A percentile compares a stretch with the other conserved stretches of the same genome.
phyloP scores from a whole-genome alignment of 2,113 vertebrate genomes.

The Sterna hirundo region DNA sequence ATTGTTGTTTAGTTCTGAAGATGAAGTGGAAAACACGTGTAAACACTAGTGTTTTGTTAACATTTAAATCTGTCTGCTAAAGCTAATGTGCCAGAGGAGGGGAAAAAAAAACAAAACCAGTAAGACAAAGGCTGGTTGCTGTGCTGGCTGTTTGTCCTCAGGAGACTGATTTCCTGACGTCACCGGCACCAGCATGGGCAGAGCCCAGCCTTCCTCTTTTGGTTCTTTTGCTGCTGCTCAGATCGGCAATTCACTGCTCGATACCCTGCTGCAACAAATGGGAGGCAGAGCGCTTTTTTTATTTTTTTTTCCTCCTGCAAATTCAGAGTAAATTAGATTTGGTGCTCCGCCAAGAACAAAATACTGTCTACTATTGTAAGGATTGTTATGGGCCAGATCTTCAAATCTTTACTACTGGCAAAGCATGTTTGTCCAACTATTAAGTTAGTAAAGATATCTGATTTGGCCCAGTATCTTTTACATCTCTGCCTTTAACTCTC shows the following conservation, averaged over 20 bases:
- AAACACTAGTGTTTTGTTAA: conserved; percentile 7
- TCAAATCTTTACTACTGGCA: conserved; percentile 17
- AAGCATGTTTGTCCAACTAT: conserved; percentile 24
- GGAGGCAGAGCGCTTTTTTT: neutral
- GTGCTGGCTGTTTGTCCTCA: conserved; percentile 24
- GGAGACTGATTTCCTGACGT: conserved; percentile 23
- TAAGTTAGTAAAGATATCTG: conserved; percentile 22
- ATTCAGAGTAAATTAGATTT: conserved; percentile 53
- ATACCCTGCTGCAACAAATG: neutral
- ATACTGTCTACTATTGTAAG: conserved; percentile 12
- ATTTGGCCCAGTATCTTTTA: conserved; percentile 2
- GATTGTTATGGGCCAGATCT: conserved; percentile 21
- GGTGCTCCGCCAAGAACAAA: neutral
- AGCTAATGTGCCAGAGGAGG: neutral
- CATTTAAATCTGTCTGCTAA: neutral
- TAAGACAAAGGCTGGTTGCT: conserved; percentile 37
- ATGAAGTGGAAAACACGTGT: neutral
- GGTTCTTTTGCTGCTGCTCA: neutral
- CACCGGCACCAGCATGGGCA: neutral
- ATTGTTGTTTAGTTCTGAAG: neutral
- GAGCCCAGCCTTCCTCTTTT: neutral
- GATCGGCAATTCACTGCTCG: neutral
- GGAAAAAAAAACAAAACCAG: neutral
- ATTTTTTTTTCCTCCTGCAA: neutral
- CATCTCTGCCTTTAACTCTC: neutral